Evolutionary conservation across 2,113 vertebrate species (phyloP).

Genomic region (Meleagris gallopavo): DNA sequence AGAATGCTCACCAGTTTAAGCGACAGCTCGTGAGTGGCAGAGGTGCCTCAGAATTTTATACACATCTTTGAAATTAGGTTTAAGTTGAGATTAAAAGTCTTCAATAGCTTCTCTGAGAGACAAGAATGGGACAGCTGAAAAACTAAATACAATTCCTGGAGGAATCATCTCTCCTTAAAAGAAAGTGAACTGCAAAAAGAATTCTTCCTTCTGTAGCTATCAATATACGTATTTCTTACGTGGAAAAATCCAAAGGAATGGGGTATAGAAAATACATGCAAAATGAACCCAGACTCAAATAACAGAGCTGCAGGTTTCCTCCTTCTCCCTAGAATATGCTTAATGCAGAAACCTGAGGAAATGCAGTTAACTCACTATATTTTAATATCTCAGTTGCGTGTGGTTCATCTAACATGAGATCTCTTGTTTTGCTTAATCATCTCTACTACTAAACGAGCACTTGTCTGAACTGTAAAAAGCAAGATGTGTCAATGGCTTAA

Average conservation of each 20-base stretch:
- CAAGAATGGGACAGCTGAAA: accelerated
- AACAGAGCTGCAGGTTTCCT: neutral
- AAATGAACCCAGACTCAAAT: neutral
- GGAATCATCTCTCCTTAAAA: neutral
- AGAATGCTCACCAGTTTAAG: neutral
- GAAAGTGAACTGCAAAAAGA: neutral
- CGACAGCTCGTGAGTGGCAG: neutral
- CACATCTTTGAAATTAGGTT: neutral
- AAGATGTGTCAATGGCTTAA: neutral
- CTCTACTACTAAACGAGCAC: neutral
- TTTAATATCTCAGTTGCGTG: neutral
- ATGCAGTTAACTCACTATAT: neutral
- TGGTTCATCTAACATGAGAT: neutral
- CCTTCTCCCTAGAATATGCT: neutral
- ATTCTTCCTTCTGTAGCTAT: neutral
- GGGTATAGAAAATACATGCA: neutral
- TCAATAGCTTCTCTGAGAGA: neutral
- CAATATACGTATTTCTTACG: neutral
- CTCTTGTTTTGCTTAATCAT: neutral
- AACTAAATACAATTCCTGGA: neutral
- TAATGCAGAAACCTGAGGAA: neutral
- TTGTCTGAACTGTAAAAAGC: neutral
- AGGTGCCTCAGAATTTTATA: neutral
- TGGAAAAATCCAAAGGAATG: neutral
- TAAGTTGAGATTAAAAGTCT: neutral